Evolutionary conservation across 2,113 vertebrate genomes (phyloP).

Genomic region (Cettia cetti): DNA sequence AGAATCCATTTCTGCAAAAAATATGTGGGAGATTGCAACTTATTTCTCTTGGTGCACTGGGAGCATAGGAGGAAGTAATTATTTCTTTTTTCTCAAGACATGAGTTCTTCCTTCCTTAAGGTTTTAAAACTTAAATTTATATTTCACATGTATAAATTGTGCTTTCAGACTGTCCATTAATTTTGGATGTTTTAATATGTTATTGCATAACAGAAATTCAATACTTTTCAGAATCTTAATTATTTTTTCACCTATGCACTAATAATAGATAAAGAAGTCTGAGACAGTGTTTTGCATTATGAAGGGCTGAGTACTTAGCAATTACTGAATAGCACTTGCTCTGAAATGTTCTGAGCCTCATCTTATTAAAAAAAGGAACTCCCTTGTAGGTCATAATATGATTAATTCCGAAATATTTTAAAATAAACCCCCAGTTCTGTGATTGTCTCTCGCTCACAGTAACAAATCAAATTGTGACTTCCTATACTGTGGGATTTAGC

Average conservation of each 20-base stretch:
- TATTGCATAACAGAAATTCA: background rate
- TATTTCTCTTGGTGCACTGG: background rate
- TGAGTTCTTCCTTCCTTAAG: background rate
- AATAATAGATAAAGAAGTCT: background rate
- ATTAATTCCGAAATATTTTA: background rate
- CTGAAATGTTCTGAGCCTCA: background rate
- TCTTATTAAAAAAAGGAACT: background rate
- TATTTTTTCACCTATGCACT: background rate
- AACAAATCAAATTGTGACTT: background rate
- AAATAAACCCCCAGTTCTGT: background rate
- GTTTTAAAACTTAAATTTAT: background rate
- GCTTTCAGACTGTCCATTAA: background rate
- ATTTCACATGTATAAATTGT: background rate
- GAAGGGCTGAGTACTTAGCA: background rate
- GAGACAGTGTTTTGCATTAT: background rate
- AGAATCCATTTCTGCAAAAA: background rate
- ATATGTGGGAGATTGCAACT: background rate
- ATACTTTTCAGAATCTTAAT: background rate
- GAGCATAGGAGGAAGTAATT: background rate
- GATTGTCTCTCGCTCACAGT: background rate
- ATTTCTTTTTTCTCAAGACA: background rate
- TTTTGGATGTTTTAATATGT: background rate
- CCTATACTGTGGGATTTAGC: background rate
- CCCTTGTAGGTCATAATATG: background rate
- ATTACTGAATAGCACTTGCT: background rate